Conservation (phyloP, 1,140 invertebrate species). For the Formica exsecta region DNA sequence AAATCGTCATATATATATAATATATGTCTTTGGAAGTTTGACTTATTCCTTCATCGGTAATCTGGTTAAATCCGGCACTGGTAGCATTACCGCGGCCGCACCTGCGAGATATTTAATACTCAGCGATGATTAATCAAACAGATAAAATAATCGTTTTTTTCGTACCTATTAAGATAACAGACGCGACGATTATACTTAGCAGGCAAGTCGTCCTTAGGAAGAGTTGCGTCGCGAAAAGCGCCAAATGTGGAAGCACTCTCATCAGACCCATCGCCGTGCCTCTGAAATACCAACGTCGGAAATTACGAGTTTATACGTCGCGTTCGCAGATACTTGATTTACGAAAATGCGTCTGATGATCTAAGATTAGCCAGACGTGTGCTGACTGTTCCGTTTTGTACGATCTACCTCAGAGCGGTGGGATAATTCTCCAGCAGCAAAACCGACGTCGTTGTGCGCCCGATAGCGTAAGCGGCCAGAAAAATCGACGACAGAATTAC, state of each 20-base stretch:
- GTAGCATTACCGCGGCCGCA: slow-evolving; percentile 63
- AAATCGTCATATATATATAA: neutral
- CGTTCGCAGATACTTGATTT: slow-evolving; percentile 48
- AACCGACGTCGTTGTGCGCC: slow-evolving; percentile 70
- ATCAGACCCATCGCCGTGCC: slow-evolving; percentile 74
- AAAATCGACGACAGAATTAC: slow-evolving; percentile 66
- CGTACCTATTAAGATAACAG: slow-evolving; percentile 73
- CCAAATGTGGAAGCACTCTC: slow-evolving; percentile 74
- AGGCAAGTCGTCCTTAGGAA: slow-evolving; percentile 65
- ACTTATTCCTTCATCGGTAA: slow-evolving; percentile 73
- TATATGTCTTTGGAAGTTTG: neutral
- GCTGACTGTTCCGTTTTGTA: slow-evolving; percentile 5
- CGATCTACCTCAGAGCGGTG: slow-evolving; percentile 75
- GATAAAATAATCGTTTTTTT: slow-evolving; percentile 12
- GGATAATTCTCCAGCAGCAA: slow-evolving; percentile 78
- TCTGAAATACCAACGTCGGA: slow-evolving; percentile 64
- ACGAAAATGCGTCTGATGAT: slow-evolving; percentile 51
- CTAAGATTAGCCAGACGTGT: slow-evolving; percentile 39
- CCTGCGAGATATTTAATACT: slow-evolving; percentile 62
- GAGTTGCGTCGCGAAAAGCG: slow-evolving; percentile 65
- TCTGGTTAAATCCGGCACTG: slow-evolving; percentile 73
- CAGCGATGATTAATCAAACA: neutral
- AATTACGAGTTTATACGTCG: neutral
- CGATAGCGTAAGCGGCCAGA: slow-evolving; percentile 72
- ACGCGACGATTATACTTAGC: slow-evolving; percentile 67